Evolutionary conservation across 2,797 vertebrate genomes (phyloP).

Genomic region (Gobio occitaniae): DNA sequence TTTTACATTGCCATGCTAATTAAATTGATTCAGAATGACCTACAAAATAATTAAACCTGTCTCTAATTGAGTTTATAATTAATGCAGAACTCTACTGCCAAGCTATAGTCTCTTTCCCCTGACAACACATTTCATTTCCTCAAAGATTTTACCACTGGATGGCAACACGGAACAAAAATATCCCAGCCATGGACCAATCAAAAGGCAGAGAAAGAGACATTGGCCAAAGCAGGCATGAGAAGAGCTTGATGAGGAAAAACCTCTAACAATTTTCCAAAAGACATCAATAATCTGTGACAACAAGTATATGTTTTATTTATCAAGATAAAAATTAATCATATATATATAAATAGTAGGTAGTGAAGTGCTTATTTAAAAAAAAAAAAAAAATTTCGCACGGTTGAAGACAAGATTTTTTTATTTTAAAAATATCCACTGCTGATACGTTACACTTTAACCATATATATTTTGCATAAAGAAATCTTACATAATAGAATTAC

Average conservation of each 20-base stretch:
- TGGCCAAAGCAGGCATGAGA: constrained; percentile 8
- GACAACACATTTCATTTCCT: constrained; percentile 40
- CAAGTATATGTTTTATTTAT: not conserved
- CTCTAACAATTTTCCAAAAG: not conserved
- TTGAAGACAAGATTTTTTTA: constrained; percentile 14
- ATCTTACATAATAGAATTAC: constrained; percentile 98
- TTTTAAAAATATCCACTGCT: constrained; percentile 99
- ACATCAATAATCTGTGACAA: not conserved
- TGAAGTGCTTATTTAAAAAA: not conserved
- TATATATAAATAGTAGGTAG: not conserved
- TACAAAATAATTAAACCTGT: not conserved
- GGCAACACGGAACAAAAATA: constrained; percentile 66
- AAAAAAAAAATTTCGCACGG: not conserved
- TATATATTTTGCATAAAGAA: constrained; percentile 92
- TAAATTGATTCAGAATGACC: not conserved
- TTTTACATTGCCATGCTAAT: not conserved
- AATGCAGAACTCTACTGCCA: not conserved
- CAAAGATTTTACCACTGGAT: constrained; percentile 59
- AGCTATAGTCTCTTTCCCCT: constrained; percentile 2
- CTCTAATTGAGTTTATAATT: not conserved
- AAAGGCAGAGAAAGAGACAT: constrained; percentile 16
- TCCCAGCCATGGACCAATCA: constrained; percentile 52
- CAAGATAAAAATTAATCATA: not conserved
- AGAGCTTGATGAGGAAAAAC: not conserved
- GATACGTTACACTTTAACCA: constrained; percentile 98